phyloP scores from a whole-genome alignment of 2,113 vertebrate genomes.

The Mobula birostris region DNA sequence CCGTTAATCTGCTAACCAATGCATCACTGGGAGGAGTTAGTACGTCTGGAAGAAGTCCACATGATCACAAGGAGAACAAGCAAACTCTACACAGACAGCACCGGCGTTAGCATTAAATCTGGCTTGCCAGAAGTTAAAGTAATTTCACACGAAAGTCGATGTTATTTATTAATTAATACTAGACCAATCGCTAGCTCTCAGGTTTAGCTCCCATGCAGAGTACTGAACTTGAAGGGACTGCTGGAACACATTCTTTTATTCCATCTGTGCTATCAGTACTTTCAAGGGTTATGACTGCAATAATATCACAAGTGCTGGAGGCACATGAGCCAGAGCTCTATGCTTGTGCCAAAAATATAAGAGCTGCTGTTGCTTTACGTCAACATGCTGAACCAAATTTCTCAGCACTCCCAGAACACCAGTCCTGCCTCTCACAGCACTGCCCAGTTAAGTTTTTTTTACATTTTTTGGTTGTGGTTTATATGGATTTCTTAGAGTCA shows the following conservation, averaged over 20 bases:
- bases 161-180: not conserved
- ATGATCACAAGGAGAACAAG: no score
- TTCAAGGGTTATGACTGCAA: not conserved
- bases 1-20: no score
- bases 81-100: no score
- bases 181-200: not conserved
- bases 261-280: not conserved
- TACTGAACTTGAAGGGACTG: not conserved
- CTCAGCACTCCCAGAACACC: not conserved
- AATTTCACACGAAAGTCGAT: not conserved
- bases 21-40: no score
- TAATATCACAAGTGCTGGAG: slow-evolving; percentile 20
- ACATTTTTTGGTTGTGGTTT: not conserved
- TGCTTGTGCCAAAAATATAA: not conserved
- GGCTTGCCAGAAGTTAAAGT: not conserved
- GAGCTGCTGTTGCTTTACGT: not conserved
- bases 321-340: not conserved
- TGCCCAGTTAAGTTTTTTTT: not conserved
- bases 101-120: no score
- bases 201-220: not conserved
- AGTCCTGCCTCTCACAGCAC: not conserved
- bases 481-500: not conserved
- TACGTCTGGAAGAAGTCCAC: no score
- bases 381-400: not conserved
- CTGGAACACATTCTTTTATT: not conserved